Conservation (phyloP, 2,113 vertebrate genomes). For the Cyprichromis sp. region DNA sequence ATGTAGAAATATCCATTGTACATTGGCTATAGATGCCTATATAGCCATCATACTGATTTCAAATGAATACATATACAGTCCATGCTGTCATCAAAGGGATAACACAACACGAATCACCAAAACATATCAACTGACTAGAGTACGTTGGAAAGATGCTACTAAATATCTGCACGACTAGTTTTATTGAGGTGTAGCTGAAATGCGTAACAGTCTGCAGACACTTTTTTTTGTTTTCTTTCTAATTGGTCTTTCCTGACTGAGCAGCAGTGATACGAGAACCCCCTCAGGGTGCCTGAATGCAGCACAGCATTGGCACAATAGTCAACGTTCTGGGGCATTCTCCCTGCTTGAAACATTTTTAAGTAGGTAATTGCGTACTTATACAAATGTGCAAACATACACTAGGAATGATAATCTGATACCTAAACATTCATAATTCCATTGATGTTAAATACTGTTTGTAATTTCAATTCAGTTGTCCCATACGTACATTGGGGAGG, state of each 20-base stretch:
- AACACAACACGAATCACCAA: not conserved
- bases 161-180: not conserved
- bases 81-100: not conserved
- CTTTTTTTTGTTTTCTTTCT: not conserved
- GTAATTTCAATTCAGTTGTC: not conserved
- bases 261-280: not conserved
- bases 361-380: not conserved
- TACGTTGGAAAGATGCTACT: not conserved
- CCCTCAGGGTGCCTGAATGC: not conserved
- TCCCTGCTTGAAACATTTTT: not conserved
- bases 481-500: not conserved
- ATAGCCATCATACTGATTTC: rapidly evolving
- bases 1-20: not conserved
- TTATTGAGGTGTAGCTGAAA: not conserved
- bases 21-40: not conserved
- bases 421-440: not conserved
- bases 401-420: not conserved
- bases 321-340: not conserved
- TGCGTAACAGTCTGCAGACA: not conserved
- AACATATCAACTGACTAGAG: not conserved
- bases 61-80: not conserved
- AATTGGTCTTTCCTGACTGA: not conserved
- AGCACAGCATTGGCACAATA: constrained; percentile 1
- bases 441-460: not conserved
- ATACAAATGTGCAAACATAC: not conserved